Evolutionary conservation across 2,888 invertebrate species (phyloP).

Genomic region (Hirudinaria manillensis): DNA sequence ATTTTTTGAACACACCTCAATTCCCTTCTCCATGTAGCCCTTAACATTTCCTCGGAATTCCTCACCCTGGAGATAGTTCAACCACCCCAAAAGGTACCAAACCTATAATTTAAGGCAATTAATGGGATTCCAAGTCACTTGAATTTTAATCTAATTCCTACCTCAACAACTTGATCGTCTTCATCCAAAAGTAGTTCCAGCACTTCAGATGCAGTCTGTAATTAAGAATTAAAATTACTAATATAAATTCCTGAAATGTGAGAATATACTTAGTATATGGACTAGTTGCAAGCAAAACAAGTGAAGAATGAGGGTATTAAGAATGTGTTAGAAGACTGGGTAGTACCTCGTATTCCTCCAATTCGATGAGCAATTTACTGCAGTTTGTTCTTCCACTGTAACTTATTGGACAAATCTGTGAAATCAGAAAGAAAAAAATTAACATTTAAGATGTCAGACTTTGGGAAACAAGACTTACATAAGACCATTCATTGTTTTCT

Average conservation of each 20-base stretch:
- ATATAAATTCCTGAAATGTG: not conserved
- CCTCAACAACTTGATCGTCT: slow-evolving; percentile 54
- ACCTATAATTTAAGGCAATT: slow-evolving; percentile 38
- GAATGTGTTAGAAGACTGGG: not conserved
- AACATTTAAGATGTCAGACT: not conserved
- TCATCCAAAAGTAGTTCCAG: slow-evolving; percentile 55
- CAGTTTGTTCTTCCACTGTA: slow-evolving; percentile 51
- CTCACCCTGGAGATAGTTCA: slow-evolving; percentile 52
- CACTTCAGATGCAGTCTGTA: slow-evolving; percentile 51
- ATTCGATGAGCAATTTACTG: slow-evolving; percentile 54
- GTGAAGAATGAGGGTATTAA: not conserved
- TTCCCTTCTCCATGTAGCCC: slow-evolving; percentile 52
- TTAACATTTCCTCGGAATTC: slow-evolving; percentile 52
- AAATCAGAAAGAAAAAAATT: not conserved
- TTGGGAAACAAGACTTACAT: not conserved
- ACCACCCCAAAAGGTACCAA: slow-evolving; percentile 56
- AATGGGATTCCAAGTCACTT: not conserved
- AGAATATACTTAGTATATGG: too few species aligned
- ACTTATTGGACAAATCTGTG: slow-evolving; percentile 46
- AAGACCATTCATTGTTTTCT: not conserved
- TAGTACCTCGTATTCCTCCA: slow-evolving; percentile 52
- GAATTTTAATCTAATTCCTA: slow-evolving; percentile 10
- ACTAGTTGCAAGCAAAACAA: not conserved
- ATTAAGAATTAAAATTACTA: not conserved
- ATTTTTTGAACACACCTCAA: slow-evolving; percentile 44